phyloP scores from a whole-genome alignment of 1,140 invertebrate species.

The Triops cancriformis region DNA sequence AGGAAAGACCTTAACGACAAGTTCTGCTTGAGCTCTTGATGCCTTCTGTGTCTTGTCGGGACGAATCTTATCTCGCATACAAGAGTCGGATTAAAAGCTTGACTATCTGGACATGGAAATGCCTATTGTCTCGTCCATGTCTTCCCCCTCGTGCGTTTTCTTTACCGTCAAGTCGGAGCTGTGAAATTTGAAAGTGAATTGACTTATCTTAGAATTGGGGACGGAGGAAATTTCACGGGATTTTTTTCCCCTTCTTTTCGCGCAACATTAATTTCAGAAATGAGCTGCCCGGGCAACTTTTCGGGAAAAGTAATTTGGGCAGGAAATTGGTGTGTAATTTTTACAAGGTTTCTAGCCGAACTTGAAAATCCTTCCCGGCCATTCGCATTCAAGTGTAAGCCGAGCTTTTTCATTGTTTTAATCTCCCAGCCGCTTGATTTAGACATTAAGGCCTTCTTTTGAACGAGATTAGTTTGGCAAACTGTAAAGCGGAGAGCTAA shows the following conservation, averaged over 20 bases:
- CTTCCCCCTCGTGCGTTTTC: background rate
- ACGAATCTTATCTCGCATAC: constrained; percentile 1
- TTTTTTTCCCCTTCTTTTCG: background rate
- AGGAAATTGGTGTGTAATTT: background rate
- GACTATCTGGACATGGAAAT: constrained; percentile 11
- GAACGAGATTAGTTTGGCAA: too few species aligned
- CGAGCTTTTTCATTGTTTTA: too few species aligned
- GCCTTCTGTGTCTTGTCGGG: background rate
- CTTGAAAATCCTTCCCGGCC: too few species aligned
- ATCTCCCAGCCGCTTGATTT: too few species aligned
- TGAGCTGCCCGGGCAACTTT: background rate
- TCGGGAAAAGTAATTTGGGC: background rate
- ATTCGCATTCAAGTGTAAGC: too few species aligned
- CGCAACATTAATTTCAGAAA: background rate
- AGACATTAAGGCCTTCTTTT: too few species aligned
- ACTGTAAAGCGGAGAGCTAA: too few species aligned
- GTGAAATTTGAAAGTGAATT: background rate
- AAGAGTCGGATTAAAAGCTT: constrained; percentile 6
- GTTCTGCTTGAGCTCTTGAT: constrained; percentile 1
- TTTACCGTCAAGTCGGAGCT: background rate
- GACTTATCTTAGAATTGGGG: background rate
- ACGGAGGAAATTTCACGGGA: background rate
- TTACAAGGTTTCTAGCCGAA: background rate
- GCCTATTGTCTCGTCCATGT: background rate
- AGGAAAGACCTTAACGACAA: background rate